Evolutionary conservation across 1,140 invertebrate species (phyloP), one percentile per base, ranked within the genome.

Genomic region (Pogonognathellus flavescens): DNA sequence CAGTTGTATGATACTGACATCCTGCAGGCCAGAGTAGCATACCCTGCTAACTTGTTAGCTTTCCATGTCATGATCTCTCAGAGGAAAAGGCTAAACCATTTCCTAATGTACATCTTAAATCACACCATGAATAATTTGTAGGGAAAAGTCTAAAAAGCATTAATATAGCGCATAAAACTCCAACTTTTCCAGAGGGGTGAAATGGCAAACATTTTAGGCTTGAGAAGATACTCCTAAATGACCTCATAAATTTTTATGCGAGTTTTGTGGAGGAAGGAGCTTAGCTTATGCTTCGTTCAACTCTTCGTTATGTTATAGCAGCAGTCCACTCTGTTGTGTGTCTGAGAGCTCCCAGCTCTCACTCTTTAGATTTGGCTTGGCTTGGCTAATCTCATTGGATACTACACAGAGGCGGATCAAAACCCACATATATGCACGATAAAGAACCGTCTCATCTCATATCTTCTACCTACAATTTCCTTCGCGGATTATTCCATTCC

Each of bases 61-160:
- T 76, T 84, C 52, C 52, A 84, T 84, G 83, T 20, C 52, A 76
- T 84, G 83, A 50, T 52, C 49, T 70, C 66, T 31, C 83, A 41
- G 50, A 72, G 60, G 31, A 83, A 55, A 52, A 82, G 72, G 59
- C 53, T 53, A 82, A 86, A 60, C 84, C 86, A 86, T 88, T 88
- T 88, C 85, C 88, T 88, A 88, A 88, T 88, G 88, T 87, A 87
- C 85, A 88, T 88, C 86, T 87, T 88, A 88, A 88, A 88, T 88
- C 88, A 88, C 85, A 87, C 86, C 85, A 88, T 88, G 88, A 88
- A 88, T 88, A 88, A 88, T 88, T 88, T 88, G 85, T 87, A 66
- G 86, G 81, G 85, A 85, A 86, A 87, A 87, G 86, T 88, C 86
- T 87, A 85, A 88, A 86, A 87, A 86, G 86, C 87, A 88, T 88